Evolutionary conservation across 2,888 invertebrate species (phyloP).

Genomic region (Epicampocera succincta): DNA sequence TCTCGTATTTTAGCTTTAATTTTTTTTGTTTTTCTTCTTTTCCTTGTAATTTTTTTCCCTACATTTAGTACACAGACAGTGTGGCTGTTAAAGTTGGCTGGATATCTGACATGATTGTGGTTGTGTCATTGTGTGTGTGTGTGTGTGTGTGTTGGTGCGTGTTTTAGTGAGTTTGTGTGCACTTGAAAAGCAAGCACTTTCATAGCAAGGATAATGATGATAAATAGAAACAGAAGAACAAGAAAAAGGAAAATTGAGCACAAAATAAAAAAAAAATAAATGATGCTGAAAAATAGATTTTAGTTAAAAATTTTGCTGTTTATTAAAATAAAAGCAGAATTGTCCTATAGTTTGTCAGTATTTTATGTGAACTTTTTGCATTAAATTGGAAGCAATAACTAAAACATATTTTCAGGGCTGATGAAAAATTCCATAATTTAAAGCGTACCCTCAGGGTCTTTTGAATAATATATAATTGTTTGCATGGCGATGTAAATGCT

Average conservation of each 20-base stretch:
- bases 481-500: slow-evolving; percentile 10
- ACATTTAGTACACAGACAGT: slow-evolving; percentile 68
- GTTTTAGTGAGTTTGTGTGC: slow-evolving; percentile 70
- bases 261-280: slow-evolving; percentile 48
- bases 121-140: slow-evolving; percentile 72
- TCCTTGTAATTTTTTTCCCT: slow-evolving; percentile 46
- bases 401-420: slow-evolving; percentile 44
- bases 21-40: slow-evolving; percentile 26
- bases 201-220: slow-evolving; percentile 75
- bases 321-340: not conserved
- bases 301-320: not conserved
- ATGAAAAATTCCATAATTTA: slow-evolving; percentile 51
- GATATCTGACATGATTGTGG: slow-evolving; percentile 70
- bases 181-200: slow-evolving; percentile 75
- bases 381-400: not conserved
- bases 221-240: slow-evolving; percentile 52
- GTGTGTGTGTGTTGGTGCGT: not conserved
- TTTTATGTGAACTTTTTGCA: not conserved
- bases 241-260: slow-evolving; percentile 55
- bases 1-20: slow-evolving; percentile 35
- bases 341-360: not conserved
- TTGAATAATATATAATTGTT: slow-evolving; percentile 27
- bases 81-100: slow-evolving; percentile 69
- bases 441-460: slow-evolving; percentile 67
- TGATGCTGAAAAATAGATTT: slow-evolving; percentile 33